Evolutionary conservation across 2,888 invertebrate species (phyloP).

Genomic region (Hypena proboscidalis): DNA sequence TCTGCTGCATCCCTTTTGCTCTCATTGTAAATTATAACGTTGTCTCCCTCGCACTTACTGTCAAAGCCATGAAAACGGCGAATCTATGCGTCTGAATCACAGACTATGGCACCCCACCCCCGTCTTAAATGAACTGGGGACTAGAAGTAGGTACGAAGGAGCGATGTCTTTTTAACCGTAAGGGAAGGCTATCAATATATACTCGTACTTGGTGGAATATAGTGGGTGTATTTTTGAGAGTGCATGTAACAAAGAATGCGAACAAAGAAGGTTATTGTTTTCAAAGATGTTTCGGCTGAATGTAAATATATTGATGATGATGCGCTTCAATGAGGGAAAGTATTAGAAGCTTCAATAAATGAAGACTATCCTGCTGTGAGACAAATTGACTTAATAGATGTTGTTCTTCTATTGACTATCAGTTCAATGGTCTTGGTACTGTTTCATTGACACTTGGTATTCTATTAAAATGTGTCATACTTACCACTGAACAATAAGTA

Average conservation of each 20-base stretch:
- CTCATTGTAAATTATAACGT: conserved; percentile 50
- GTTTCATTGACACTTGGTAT: no score
- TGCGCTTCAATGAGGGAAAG: no score
- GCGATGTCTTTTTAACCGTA: conserved; percentile 44
- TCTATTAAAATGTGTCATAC: no score
- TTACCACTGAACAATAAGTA: no score
- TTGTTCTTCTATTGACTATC: no score
- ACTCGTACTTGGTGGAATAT: conserved; percentile 7
- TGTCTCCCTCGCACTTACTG: conserved; percentile 67
- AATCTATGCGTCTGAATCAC: conserved; percentile 83
- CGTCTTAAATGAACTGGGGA: conserved; percentile 81
- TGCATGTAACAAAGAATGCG: not conserved
- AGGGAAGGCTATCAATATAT: conserved; percentile 37
- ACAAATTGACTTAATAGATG: not conserved
- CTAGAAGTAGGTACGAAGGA: conserved; percentile 59
- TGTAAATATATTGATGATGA: no score
- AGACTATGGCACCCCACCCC: conserved; percentile 68
- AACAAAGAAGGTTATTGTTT: no score
- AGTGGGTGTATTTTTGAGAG: not conserved
- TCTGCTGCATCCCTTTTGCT: conserved; percentile 58
- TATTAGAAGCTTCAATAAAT: no score
- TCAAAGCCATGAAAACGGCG: conserved; percentile 79
- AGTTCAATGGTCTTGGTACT: no score
- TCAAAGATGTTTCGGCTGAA: no score
- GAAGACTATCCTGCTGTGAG: no score